A percentile compares a stretch with the other conserved stretches of the same genome.
Conservation (phyloP, 2,113 vertebrate genomes). For the Otolemur garnettii region DNA sequence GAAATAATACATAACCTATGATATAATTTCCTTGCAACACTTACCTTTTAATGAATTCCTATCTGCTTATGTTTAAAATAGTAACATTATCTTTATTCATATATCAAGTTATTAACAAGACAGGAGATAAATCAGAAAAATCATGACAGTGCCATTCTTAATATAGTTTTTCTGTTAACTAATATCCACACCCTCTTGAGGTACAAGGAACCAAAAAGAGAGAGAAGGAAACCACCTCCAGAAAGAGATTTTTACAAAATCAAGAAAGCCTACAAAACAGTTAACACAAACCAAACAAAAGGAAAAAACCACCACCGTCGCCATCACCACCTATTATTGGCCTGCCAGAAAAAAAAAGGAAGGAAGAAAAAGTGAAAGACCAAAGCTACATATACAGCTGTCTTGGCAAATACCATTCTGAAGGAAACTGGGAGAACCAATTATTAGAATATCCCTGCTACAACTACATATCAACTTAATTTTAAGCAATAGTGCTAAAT, state of each 20-base stretch:
- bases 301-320: background rate
- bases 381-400: background rate
- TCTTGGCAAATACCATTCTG: slow-evolving; percentile 78
- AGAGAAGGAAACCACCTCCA: slow-evolving; percentile 54
- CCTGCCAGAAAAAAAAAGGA: background rate
- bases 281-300: slow-evolving; percentile 42
- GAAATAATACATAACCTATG: background rate
- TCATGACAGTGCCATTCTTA: slow-evolving; percentile 60
- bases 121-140: slow-evolving; percentile 56
- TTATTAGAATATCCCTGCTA: background rate
- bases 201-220: background rate
- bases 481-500: slow-evolving; percentile 23
- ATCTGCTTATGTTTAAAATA: slow-evolving; percentile 63
- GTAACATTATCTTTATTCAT: slow-evolving; percentile 49
- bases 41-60: slow-evolving; percentile 71
- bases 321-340: background rate
- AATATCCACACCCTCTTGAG: slow-evolving; percentile 28
- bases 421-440: slow-evolving; percentile 56
- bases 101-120: slow-evolving; percentile 47
- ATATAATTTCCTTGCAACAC: slow-evolving; percentile 8
- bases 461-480: slow-evolving; percentile 18
- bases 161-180: slow-evolving; percentile 39
- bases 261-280: slow-evolving; percentile 16
- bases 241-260: slow-evolving; percentile 44
- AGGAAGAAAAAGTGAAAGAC: background rate